Evolutionary conservation across 2,888 invertebrate genomes (phyloP), one percentile per base, ranked within the genome.

Genomic region (Ichneumoninae sp.): DNA sequence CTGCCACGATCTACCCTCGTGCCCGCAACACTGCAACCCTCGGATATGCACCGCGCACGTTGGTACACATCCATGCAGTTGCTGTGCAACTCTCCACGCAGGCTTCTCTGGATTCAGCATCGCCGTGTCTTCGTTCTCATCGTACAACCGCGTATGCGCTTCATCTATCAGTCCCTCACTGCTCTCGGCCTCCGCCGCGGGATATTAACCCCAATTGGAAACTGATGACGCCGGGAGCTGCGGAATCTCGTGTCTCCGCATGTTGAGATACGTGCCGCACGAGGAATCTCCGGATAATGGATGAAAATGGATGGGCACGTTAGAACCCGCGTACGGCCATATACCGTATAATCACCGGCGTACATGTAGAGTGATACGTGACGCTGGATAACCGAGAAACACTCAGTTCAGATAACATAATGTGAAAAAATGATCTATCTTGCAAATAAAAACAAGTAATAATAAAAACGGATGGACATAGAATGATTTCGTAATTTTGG

Each of bases 201-300:
- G 50, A 81, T 70, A 82, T 81, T 79, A 79, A 78, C 81, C 75
- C 78, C 74, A 84, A 84, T 84, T 79, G 82, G 74, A 70, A 82
- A 74, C 81, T 78, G 84, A 81, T 84, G 77, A 81, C 69, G 77
- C 72, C 16, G 70, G 62, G 30, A 62, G 62, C 62, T 62, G 47
- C 74, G 69, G 65, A 74, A 81, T 81, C 69, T 54, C 52, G 52
- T 65, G 52, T 74, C 62, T 74, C 33, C 62, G 50, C 78, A 69
- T 72, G 62, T n/a, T 40, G 66, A 72, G 66, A 80, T 80, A 40
- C 54, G 30, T 57, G 62, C 60, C 66, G 70, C 72, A 62, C 74
- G 44, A n/a, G 54, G 70, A 79, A 76, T 72, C 66, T 75, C 26
- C 50, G 30, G 50, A 77, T 80, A 84, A 83, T 72, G 60, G 80